These are phyloP conservation scores for Gobio gobio DNA, from an alignment of 2,113 vertebrate genomes.

Conservation along the genomic window DNA sequence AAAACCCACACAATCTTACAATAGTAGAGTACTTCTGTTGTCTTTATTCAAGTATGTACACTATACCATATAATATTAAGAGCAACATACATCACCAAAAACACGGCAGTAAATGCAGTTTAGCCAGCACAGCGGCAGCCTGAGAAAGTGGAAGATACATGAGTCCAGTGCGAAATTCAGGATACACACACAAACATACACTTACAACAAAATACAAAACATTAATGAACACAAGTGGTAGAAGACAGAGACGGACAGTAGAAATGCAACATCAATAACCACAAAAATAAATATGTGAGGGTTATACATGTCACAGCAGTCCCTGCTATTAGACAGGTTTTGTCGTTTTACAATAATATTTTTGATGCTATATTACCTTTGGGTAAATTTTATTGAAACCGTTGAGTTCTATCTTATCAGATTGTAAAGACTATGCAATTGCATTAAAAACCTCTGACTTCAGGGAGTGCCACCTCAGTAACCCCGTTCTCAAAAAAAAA, in stretches of 20 bases:
- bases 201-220: conserved; percentile 30
- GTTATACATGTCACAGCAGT: conserved; percentile 37
- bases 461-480: background rate
- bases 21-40: background rate
- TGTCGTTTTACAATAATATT: background rate
- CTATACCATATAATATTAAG: conserved; percentile 7
- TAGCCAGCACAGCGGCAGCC: conserved; percentile 47
- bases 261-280: conserved; percentile 30
- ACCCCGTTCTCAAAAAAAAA: background rate
- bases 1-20: background rate
- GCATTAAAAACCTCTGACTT: background rate
- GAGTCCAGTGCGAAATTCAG: conserved; percentile 28
- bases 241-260: conserved; percentile 29
- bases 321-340: background rate
- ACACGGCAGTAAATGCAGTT: conserved; percentile 15
- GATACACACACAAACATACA: conserved; percentile 34
- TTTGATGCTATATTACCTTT: background rate
- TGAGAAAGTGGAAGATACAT: conserved; percentile 10
- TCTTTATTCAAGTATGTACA: conserved; percentile 52
- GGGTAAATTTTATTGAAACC: background rate
- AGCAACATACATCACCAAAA: conserved; percentile 22
- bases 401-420: background rate
- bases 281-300: conserved; percentile 24
- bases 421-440: background rate
- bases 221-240: conserved; percentile 28